Conservation (phyloP, 2,888 invertebrate genomes). For the Chouioia cunea region DNA sequence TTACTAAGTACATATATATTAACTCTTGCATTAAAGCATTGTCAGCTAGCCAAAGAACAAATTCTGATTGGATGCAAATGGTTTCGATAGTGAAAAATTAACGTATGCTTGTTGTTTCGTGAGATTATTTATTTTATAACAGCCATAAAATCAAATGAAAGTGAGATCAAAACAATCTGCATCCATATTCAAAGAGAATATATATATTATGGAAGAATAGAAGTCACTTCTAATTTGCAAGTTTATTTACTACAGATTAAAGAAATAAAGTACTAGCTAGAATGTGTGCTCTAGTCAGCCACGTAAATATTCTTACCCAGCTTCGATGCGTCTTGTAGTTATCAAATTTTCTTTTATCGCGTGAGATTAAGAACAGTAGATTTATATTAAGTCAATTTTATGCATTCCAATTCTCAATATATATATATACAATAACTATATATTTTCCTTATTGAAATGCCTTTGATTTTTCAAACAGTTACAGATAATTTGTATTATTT, state of each 20-base stretch:
- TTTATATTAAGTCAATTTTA: background rate
- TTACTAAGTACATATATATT: background rate
- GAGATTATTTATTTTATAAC: constrained; percentile 13
- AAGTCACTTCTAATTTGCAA: background rate
- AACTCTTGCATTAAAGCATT: constrained; percentile 22
- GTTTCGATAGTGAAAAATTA: background rate
- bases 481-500: too few relatives aligned
- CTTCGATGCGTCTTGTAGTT: constrained; percentile 64
- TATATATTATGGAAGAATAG: background rate
- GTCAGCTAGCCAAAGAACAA: constrained; percentile 47
- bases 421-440: background rate
- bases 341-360: too few relatives aligned
- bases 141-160: background rate
- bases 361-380: too few relatives aligned
- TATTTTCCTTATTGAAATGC: background rate
- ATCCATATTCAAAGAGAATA: constrained; percentile 11
- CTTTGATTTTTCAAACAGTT: too few relatives aligned
- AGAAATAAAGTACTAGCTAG: constrained; percentile 45
- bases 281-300: constrained; percentile 66
- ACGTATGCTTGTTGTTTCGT: background rate
- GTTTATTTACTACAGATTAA: constrained; percentile 20
- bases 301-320: constrained; percentile 55
- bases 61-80: constrained; percentile 31
- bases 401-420: background rate
- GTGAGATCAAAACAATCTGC: too few relatives aligned